phyloP scores from a whole-genome alignment of 2,888 invertebrate genomes.

The Camponotus fellah region DNA sequence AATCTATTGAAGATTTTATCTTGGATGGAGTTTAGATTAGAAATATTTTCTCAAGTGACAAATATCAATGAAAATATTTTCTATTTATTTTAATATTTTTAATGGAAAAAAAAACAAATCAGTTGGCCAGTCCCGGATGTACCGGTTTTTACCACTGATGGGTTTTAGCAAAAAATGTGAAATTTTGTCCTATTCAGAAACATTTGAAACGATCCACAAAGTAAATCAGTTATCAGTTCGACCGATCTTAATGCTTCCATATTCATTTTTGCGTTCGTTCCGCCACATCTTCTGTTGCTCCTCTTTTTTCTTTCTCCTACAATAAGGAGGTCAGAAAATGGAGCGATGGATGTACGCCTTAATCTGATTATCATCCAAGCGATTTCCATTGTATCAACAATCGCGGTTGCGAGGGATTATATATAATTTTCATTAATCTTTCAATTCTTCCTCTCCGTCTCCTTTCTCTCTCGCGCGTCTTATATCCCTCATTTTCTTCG shows the following conservation, averaged over 20 bases:
- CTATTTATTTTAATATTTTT: too few species aligned
- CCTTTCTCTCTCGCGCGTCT: neutral
- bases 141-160: too few species aligned
- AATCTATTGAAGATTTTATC: too few species aligned
- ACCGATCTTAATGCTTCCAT: slow-evolving; percentile 39
- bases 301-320: neutral
- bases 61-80: too few species aligned
- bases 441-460: neutral
- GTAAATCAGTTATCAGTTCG: neutral
- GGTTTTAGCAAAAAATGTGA: too few species aligned
- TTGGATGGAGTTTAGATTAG: too few species aligned
- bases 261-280: slow-evolving; percentile 60
- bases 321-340: neutral
- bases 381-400: too few species aligned
- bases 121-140: too few species aligned
- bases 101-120: too few species aligned
- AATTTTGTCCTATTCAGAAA: neutral
- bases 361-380: neutral
- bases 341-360: neutral
- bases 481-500: neutral
- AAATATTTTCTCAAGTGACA: too few species aligned
- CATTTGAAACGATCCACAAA: neutral
- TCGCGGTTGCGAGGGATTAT: too few species aligned
- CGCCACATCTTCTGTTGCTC: slow-evolving; percentile 35
- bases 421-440: too few species aligned